phyloP scores from a whole-genome alignment of 2,888 invertebrate genomes.

The Calameuta pallipes region DNA sequence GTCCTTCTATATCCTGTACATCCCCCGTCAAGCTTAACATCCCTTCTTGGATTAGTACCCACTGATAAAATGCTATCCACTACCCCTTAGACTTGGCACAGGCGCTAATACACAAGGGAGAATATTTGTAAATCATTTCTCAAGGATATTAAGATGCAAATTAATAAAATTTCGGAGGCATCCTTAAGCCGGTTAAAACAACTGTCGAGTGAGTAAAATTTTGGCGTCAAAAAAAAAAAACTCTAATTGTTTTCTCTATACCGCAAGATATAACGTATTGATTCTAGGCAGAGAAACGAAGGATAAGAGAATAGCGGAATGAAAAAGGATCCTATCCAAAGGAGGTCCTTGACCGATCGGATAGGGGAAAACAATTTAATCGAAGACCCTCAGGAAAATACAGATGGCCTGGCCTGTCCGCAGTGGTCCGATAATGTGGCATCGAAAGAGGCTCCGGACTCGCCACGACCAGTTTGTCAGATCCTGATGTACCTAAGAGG shows the following conservation, averaged over 20 bases:
- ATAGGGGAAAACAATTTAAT: slow-evolving; percentile 24
- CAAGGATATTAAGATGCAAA: neutral
- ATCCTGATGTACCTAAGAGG: slow-evolving; percentile 52
- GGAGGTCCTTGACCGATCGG: slow-evolving; percentile 5
- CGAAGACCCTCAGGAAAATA: slow-evolving; percentile 36
- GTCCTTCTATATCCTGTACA: neutral
- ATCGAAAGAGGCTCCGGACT: slow-evolving; percentile 53
- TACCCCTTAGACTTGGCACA: neutral
- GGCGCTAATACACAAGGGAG: neutral
- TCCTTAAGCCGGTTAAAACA: neutral
- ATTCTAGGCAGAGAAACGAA: neutral
- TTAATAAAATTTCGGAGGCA: neutral
- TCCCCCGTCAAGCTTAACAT: neutral
- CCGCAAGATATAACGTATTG: neutral
- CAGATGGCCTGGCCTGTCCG: slow-evolving; percentile 59
- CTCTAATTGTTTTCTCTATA: too few relatives aligned
- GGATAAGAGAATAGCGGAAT: neutral
- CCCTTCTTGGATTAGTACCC: neutral
- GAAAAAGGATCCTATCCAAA: neutral
- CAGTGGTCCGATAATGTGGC: slow-evolving; percentile 62
- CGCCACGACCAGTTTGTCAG: slow-evolving; percentile 62
- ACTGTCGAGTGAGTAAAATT: neutral
- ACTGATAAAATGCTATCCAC: neutral
- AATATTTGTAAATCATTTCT: neutral
- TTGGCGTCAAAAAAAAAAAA: too few relatives aligned